Evolutionary conservation across 2,888 invertebrate genomes (phyloP).

Genomic region (Yponomeuta sedellus): DNA sequence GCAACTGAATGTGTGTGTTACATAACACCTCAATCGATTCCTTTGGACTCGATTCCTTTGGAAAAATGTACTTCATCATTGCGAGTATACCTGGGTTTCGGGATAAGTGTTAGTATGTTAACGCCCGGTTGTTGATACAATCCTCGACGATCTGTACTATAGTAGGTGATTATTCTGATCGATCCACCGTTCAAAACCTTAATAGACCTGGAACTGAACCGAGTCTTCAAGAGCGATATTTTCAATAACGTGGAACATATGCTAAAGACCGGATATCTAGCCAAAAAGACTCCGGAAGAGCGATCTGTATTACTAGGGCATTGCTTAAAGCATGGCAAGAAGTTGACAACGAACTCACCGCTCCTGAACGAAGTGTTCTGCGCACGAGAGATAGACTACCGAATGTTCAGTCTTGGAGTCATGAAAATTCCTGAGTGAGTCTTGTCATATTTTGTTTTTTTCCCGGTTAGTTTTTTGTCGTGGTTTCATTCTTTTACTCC

Average conservation of each 20-base stretch:
- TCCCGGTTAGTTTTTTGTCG: no score
- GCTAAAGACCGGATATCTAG: slow-evolving; percentile 49
- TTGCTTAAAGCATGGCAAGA: slow-evolving; percentile 69
- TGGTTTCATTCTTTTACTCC: no score
- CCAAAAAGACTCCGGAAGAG: slow-evolving; percentile 66
- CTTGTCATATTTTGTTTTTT: neutral
- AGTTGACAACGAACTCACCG: slow-evolving; percentile 76
- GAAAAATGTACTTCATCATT: no score
- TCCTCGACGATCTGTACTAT: neutral
- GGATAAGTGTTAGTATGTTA: no score
- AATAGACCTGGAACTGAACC: slow-evolving; percentile 78
- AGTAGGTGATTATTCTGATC: neutral
- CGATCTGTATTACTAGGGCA: slow-evolving; percentile 71
- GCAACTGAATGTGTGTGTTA: no score
- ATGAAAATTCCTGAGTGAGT: slow-evolving; percentile 50
- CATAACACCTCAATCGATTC: no score
- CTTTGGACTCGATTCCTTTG: no score
- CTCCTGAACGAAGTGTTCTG: slow-evolving; percentile 77
- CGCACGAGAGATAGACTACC: slow-evolving; percentile 74
- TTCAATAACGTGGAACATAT: slow-evolving; percentile 76
- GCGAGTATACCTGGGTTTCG: no score
- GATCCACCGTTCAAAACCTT: neutral
- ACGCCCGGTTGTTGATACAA: no score
- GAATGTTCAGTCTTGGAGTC: slow-evolving; percentile 74
- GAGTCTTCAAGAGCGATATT: slow-evolving; percentile 76